Conservation (phyloP, 1,140 invertebrate species). For the Procambarus virginalis region DNA sequence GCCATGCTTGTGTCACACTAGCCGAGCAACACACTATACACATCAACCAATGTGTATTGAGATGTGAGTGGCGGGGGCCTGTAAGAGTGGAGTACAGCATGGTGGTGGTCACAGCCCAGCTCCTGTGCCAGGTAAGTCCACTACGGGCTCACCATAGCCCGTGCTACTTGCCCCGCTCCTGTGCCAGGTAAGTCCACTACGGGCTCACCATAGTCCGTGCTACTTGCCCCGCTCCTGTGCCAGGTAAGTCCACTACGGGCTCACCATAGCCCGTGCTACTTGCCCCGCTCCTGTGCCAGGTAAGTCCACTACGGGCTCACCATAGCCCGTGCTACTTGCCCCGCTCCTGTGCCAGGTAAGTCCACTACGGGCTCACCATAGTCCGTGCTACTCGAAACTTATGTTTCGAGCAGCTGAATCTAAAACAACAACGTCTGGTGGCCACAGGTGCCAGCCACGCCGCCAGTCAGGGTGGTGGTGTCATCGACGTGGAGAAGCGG, state of each 20-base stretch:
- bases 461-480: constrained; percentile 68
- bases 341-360: background rate
- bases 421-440: background rate
- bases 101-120: too few relatives aligned
- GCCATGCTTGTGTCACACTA: too few relatives aligned
- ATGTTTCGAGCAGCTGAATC: too few relatives aligned
- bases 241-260: background rate
- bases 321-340: background rate
- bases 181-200: background rate
- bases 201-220: background rate
- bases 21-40: background rate
- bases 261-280: background rate
- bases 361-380: background rate
- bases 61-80: too few relatives aligned
- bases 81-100: background rate
- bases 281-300: background rate
- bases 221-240: background rate
- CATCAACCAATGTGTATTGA: background rate
- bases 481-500: constrained; percentile 73
- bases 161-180: background rate
- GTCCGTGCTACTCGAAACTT: background rate
- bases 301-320: background rate
- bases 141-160: background rate
- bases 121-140: background rate
- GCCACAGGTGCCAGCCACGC: constrained; percentile 50